Base-by-base conservation (phyloP, 2,888 invertebrate species). In the Eucriotettix oculatus region DNA sequence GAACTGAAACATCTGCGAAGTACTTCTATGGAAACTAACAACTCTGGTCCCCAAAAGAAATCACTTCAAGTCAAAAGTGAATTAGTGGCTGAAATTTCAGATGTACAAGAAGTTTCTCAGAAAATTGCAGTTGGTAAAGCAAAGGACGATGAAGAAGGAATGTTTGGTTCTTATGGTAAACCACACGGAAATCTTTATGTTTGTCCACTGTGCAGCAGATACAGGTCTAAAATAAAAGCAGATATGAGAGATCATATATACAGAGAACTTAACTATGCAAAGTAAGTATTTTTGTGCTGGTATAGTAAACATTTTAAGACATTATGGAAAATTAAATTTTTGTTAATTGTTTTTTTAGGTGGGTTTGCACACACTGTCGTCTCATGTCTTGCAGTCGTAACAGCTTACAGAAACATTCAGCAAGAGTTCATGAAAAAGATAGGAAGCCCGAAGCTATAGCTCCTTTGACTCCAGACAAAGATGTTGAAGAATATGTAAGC, bases 211-310 rank as follows among this genome's bases (percentile, higher is more conserved):
- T 87, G 87, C 66, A 74, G 74, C 29, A 72, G 75, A 29, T 81
- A 81, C 64, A 76, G 75, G 52, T 80, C 82, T 0, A 80, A 78
- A 58, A 76, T 75, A 40, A 75, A 76, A 29, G 76, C 78, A 9
- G 78, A 79, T n/a, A 81, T 87, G 75, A 77, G 79, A 58, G 79
- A 79, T 48, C 87, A 87, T 73, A 71, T 87, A 58, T 85, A 77
- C 66, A 79, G 82, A 67, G 86, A 87, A 67, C 72, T 85, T 41
- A 78, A 81, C 57, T 84, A 84, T 67, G 77, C 80, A 66, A 82
- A 81, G 85, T 85, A 68, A 75, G 76, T 73, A 64, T 41, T 29
- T 29, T 62, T 60, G 42, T 48, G 40, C 14, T 48, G 54, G 9
- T 60, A 14, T 9, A 48, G n/a, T 10, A 14, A 16, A 53, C 12